Conservation (phyloP, 2,113 vertebrate species). For the Mesoclemmys tuberculata region DNA sequence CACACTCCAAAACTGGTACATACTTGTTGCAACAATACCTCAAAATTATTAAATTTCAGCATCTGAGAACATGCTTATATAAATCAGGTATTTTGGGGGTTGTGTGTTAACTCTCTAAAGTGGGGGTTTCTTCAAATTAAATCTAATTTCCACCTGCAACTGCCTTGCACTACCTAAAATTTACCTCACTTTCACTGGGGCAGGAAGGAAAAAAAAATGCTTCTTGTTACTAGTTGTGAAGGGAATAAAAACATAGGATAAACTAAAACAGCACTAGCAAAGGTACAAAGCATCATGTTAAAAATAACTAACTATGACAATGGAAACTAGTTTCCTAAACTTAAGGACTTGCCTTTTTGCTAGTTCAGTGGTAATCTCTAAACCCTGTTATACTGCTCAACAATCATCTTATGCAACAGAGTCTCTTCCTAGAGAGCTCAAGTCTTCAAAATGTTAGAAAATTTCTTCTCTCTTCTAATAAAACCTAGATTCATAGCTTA, state of each 20-base stretch:
- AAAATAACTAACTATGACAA: not conserved
- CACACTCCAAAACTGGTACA: not conserved
- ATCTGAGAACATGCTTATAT: not conserved
- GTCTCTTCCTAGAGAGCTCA: not conserved
- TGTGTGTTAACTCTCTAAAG: not conserved
- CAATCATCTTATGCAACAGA: not conserved
- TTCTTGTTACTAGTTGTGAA: not conserved
- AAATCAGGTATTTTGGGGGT: not conserved
- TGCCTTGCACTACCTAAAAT: not conserved
- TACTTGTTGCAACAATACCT: not conserved
- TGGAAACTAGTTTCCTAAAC: not conserved
- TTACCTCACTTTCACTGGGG: not conserved
- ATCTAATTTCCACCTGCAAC: not conserved
- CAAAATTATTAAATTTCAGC: not conserved
- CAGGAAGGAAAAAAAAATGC: not conserved
- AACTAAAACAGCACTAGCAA: not conserved
- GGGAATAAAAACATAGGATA: not conserved
- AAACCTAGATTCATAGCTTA: not conserved
- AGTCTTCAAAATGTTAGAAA: not conserved
- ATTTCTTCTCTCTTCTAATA: not conserved
- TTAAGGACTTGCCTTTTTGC: not conserved
- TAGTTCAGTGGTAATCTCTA: not conserved
- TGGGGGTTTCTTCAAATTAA: not conserved
- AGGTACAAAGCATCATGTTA: not conserved
- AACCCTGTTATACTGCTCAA: not conserved